Conservation (phyloP, 2,888 invertebrate species). For the Habrosyne pyritoides region DNA sequence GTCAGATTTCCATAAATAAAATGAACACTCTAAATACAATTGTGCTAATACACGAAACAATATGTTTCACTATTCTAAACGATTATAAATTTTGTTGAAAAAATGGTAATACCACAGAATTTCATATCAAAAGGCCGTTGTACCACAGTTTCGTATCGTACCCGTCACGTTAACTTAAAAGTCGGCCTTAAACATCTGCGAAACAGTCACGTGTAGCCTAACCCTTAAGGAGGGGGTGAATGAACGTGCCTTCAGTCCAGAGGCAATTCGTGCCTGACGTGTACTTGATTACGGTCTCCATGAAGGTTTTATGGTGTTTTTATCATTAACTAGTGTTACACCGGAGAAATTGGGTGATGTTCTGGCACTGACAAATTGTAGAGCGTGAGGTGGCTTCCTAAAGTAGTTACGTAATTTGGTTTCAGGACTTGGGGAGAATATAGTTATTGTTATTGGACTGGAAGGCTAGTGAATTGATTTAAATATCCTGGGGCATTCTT, state of each 20-base stretch:
- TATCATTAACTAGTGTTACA: constrained; percentile 2
- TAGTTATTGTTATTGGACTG: too few relatives aligned
- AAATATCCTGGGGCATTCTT: too few relatives aligned
- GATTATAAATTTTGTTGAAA: too few relatives aligned
- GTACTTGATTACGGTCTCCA: constrained; percentile 1
- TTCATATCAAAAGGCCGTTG: too few relatives aligned
- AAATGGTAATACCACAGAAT: too few relatives aligned
- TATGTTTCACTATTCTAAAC: too few relatives aligned
- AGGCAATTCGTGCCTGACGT: background rate
- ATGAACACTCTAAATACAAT: too few relatives aligned
- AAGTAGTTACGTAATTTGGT: background rate
- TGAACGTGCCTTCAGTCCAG: background rate
- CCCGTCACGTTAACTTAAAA: background rate
- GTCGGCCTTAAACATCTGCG: background rate
- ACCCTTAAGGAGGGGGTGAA: background rate
- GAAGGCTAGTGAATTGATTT: too few relatives aligned
- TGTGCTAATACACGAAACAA: too few relatives aligned
- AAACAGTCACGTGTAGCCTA: background rate
- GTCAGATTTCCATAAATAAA: too few relatives aligned
- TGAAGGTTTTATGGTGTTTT: constrained; percentile 1
- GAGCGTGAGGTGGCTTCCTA: background rate
- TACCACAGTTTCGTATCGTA: background rate
- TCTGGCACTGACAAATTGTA: background rate
- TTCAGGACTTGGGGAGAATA: background rate
- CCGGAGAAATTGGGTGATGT: background rate